A percentile compares a stretch with the other conserved stretches of the same genome.
phyloP scores from a whole-genome alignment of 1,140 invertebrate species.

The Macrobrachium rosenbergii region DNA sequence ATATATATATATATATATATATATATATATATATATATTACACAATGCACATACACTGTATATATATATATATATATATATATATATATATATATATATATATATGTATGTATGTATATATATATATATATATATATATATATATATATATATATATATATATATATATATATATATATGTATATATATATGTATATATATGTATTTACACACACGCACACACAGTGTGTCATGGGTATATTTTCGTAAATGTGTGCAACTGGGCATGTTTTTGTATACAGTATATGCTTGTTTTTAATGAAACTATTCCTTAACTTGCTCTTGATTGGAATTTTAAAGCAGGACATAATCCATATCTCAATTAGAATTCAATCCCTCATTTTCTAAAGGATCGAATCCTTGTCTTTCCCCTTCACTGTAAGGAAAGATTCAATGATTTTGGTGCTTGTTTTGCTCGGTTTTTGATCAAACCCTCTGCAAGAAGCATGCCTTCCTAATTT shows the following conservation, averaged over 20 bases:
- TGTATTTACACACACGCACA: background rate
- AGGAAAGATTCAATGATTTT: no score
- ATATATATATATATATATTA: slow-evolving; percentile 12
- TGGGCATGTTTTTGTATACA: background rate
- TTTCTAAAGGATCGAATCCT: no score
- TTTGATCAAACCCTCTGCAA: no score
- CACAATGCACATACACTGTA: no score
- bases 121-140: slow-evolving; percentile 1
- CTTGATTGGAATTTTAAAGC: no score
- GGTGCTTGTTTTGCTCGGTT: no score
- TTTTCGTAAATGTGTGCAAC: background rate
- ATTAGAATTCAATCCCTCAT: no score
- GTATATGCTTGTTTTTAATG: no score
- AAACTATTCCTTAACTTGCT: no score
- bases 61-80: slow-evolving; percentile 1
- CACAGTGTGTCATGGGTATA: background rate
- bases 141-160: slow-evolving; percentile 10
- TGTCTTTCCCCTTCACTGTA: no score
- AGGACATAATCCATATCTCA: no score
- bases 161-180: background rate
- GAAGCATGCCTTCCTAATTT: no score
- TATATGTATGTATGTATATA: slow-evolving; percentile 19
- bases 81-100: slow-evolving; percentile 19
- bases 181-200: slow-evolving; percentile 21
- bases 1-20: slow-evolving; percentile 24